A percentile compares a stretch with the other conserved stretches of the same genome.
Conservation (phyloP, 92 coral and sea anemone genomes). For the Nematostella vectensis region DNA sequence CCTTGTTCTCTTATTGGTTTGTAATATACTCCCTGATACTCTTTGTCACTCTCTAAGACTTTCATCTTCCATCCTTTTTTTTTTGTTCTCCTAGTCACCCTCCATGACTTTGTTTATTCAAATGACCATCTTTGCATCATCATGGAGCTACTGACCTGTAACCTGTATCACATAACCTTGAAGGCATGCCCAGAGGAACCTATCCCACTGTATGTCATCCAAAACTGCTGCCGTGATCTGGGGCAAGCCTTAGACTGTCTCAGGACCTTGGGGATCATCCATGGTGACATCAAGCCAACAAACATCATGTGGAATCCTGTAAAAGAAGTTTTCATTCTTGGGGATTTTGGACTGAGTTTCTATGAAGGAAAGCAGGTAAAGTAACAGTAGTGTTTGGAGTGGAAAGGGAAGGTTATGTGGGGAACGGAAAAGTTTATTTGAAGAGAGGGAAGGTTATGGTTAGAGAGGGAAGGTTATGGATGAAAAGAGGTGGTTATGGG, state of each 20-base stretch:
- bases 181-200: conserved; percentile 40
- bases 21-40: too few species aligned
- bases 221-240: conserved; percentile 53
- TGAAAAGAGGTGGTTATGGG: too few species aligned
- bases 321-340: conserved; percentile 59
- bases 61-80: background rate
- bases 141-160: conserved; percentile 38
- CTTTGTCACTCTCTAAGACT: too few species aligned
- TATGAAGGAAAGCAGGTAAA: conserved; percentile 41
- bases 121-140: conserved; percentile 44
- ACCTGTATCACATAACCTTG: conserved; percentile 47
- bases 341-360: conserved; percentile 86
- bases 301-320: conserved; percentile 87
- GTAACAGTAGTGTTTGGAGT: too few species aligned
- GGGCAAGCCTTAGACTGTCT: conserved; percentile 48
- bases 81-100: conserved; percentile 29
- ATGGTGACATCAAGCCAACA: conserved; percentile 77
- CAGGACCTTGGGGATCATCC: conserved; percentile 36
- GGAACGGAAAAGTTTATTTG: too few species aligned
- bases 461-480: too few species aligned
- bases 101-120: conserved; percentile 48
- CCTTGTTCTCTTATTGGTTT: too few species aligned
- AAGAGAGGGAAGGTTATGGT: too few species aligned
- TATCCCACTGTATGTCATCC: conserved; percentile 59
- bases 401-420: too few species aligned